Percentiles rank a stretch among this genome's conserved stretches.
Evolutionary conservation across 2,888 invertebrate species (phyloP).

Genomic region (Trissolcus brochymenae): DNA sequence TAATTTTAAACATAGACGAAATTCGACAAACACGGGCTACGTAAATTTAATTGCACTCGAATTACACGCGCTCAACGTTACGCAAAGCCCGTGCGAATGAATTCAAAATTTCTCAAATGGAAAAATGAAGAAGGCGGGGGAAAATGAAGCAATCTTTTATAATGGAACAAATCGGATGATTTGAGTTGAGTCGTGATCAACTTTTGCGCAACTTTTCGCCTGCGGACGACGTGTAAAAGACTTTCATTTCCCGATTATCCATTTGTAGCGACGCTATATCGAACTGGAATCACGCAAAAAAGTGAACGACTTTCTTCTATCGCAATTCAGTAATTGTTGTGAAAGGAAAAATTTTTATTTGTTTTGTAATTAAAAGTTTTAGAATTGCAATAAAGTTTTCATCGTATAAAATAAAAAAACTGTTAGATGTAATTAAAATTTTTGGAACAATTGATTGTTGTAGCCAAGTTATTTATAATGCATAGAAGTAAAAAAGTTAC

Average conservation of each 20-base stretch:
- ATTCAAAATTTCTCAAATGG: slow-evolving; percentile 15
- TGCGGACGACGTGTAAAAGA: slow-evolving; percentile 9
- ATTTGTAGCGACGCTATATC: slow-evolving; percentile 24
- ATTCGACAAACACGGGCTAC: slow-evolving; percentile 21
- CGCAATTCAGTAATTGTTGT: not conserved
- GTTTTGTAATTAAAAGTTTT: no score
- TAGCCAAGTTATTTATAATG: no score
- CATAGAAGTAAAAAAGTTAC: no score
- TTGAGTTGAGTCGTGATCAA: not conserved
- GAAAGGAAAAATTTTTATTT: not conserved
- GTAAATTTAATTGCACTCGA: slow-evolving; percentile 26
- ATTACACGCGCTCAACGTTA: slow-evolving; percentile 26
- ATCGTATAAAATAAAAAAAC: no score
- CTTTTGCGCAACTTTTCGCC: slow-evolving; percentile 17
- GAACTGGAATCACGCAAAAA: slow-evolving; percentile 15
- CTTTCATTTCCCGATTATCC: slow-evolving; percentile 57
- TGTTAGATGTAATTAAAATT: no score
- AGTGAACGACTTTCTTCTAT: slow-evolving; percentile 28
- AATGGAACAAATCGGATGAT: no score
- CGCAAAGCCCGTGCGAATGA: slow-evolving; percentile 23
- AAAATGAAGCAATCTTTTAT: no score
- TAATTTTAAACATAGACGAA: not conserved
- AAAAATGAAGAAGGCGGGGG: not conserved
- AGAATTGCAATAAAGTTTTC: no score
- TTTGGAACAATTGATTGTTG: no score